Percentiles rank a stretch among this genome's conserved stretches.
Evolutionary conservation across 2,113 vertebrate species (phyloP).

Genomic region (Silurus glanis): DNA sequence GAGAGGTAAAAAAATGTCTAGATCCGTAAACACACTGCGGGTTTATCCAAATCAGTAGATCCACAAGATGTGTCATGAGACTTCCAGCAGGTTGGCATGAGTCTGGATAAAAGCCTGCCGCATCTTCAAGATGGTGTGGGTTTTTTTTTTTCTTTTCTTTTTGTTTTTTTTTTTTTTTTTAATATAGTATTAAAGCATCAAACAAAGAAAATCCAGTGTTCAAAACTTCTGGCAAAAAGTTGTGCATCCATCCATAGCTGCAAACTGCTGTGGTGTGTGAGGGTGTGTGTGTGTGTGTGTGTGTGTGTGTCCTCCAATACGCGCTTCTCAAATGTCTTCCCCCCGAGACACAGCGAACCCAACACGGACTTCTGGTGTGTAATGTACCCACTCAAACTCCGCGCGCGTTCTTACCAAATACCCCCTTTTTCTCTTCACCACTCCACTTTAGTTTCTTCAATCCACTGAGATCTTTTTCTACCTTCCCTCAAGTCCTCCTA

Average conservation of each 20-base stretch:
- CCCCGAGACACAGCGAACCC: conserved; percentile 57
- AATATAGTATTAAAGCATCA: neutral
- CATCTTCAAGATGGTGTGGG: conserved; percentile 3
- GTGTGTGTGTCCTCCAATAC: conserved; percentile 44
- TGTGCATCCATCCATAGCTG: conserved; percentile 50
- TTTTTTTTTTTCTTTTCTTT: neutral
- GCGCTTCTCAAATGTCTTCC: conserved; percentile 63
- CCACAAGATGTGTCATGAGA: conserved; percentile 47
- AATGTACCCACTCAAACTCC: conserved; percentile 60
- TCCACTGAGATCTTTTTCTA: conserved; percentile 17
- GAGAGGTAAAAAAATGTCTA: conserved; percentile 54
- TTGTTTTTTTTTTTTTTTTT: no score
- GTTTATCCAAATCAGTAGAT: conserved; percentile 51
- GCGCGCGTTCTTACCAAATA: conserved; percentile 55
- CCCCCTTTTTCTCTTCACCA: conserved; percentile 44
- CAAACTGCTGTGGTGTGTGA: conserved; percentile 45
- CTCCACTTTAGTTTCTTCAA: conserved; percentile 41
- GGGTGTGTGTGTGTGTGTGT: conserved; percentile 33
- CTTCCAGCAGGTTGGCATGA: conserved; percentile 23
- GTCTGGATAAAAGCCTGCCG: neutral
- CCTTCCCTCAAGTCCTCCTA: neutral
- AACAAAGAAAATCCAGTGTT: conserved; percentile 7
- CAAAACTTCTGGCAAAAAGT: conserved; percentile 45
- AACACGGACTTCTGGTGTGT: conserved; percentile 52
- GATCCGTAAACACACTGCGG: conserved; percentile 54